Conservation (phyloP, 2,888 invertebrate genomes). For the Pammene fasciana region DNA sequence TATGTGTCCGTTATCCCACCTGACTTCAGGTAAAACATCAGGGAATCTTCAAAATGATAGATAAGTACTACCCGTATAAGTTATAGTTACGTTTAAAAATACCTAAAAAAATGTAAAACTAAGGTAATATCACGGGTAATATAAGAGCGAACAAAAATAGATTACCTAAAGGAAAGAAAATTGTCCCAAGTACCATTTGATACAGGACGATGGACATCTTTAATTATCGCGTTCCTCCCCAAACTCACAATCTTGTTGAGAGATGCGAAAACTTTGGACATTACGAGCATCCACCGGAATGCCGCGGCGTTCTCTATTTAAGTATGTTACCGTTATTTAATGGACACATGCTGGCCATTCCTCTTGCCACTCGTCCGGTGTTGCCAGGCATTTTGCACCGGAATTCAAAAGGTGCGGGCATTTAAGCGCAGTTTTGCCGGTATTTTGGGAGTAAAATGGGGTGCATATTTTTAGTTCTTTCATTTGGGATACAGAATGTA, state of each 20-base stretch:
- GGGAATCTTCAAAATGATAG: no score
- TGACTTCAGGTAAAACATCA: no score
- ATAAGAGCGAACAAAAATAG: background rate
- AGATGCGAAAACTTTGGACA: conserved; percentile 40
- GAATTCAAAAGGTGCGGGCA: conserved; percentile 44
- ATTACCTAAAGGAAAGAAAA: conserved; percentile 11
- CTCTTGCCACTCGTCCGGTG: conserved; percentile 39
- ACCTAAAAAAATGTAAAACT: background rate
- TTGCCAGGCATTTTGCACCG: conserved; percentile 35
- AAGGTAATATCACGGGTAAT: background rate
- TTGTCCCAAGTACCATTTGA: background rate
- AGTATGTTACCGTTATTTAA: conserved; percentile 39
- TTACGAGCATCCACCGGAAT: conserved; percentile 32
- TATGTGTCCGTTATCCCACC: no score
- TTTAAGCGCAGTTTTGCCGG: conserved; percentile 40
- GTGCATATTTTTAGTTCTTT: conserved; percentile 30
- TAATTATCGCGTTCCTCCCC: conserved; percentile 25
- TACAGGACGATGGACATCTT: conserved; percentile 31
- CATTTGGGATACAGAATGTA: conserved; percentile 2
- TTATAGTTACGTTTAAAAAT: background rate
- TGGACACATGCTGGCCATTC: conserved; percentile 42
- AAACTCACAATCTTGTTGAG: conserved; percentile 38
- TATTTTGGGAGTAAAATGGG: conserved; percentile 45
- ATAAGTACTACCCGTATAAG: no score
- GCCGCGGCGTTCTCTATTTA: conserved; percentile 26